These are phyloP conservation scores for Hemichromis elongatus DNA, from an alignment of 2,113 vertebrate genomes.

Conservation along the genomic window DNA sequence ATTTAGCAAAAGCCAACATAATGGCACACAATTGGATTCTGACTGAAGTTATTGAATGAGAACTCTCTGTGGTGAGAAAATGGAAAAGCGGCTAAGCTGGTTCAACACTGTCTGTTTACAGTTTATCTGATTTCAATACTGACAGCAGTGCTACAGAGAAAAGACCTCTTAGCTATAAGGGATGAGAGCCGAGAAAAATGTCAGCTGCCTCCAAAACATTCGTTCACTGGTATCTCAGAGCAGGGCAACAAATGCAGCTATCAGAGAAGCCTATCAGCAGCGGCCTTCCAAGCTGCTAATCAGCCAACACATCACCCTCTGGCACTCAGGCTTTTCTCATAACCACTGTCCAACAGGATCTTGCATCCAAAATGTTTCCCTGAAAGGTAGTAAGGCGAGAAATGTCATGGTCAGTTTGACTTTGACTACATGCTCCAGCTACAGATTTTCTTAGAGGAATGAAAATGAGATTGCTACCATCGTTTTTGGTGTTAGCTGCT, in stretches of 20 bases:
- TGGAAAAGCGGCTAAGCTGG: constrained; percentile 31
- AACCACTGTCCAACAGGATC: background rate
- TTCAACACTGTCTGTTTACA: constrained; percentile 13
- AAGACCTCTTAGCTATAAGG: constrained; percentile 33
- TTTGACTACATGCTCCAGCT: background rate
- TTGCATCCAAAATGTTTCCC: constrained; percentile 6
- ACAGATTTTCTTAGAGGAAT: background rate
- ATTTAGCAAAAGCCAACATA: background rate
- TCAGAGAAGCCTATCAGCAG: constrained; percentile 31
- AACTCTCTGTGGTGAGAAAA: constrained; percentile 16
- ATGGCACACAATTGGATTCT: background rate
- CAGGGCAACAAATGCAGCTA: constrained; percentile 26
- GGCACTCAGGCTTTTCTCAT: constrained; percentile 16
- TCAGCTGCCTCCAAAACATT: constrained; percentile 49
- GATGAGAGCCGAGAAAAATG: constrained; percentile 47
- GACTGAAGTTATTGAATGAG: background rate
- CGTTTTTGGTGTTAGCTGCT: background rate
- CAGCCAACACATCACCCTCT: constrained; percentile 23
- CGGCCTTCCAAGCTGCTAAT: constrained; percentile 18
- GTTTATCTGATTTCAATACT: constrained; percentile 49
- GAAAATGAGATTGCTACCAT: background rate
- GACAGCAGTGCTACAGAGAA: constrained; percentile 20
- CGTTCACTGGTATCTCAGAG: constrained; percentile 8
- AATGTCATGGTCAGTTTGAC: constrained; percentile 26
- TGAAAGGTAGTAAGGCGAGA: background rate